Base-by-base conservation (phyloP, 2,113 vertebrate species). In the Trichomycterus rosablanca region DNA sequence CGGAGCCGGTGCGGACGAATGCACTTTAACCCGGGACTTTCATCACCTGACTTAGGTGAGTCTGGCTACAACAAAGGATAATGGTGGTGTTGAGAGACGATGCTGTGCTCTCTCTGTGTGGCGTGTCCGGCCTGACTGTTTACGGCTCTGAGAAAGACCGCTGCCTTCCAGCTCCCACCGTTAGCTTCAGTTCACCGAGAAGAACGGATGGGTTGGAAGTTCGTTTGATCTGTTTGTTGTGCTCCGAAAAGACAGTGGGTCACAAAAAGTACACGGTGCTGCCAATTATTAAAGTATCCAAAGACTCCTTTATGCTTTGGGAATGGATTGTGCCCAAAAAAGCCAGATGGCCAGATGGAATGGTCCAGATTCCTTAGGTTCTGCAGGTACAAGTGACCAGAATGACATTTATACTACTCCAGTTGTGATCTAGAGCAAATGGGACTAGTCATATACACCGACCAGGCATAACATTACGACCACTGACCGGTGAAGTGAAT, bases 11-110 rank as follows among this genome's bases (percentile, higher is more conserved):
- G 83, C 75, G 63, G 73, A 72, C 63, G 56, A 71, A 75, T 85
- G 83, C 85, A 87, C 88, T 89, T 90, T 85, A 83, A 90, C 83
- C 86, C 70, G 4, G n/a, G 67, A 75, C 76, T 93, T 89, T 93
- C 90, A 91, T 84, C 90, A 83, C 85, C 79, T 84, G 67, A 74
- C 76, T 81, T 75, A 84, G 85, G 76, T 71, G 76, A 81, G 76
- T 87, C 87, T 77, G 82, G 74, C 79, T 83, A 75, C 70, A 76
- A 80, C 80, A 84, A 86, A 87, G 81, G 83, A 86, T 89, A 89
- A 89, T 88, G 86, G 81, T 74, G 63, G 76, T 81, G 89, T 51
- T 82, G 89, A 90, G 42, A 70, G 90, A 90, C 80, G 45, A 48
- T 59, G 10, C 61, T 66, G 78, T 73, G 78, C 72, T 57, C 64